Evolutionary conservation across 2,113 vertebrate species (phyloP).

Genomic region (Zeus faber): DNA sequence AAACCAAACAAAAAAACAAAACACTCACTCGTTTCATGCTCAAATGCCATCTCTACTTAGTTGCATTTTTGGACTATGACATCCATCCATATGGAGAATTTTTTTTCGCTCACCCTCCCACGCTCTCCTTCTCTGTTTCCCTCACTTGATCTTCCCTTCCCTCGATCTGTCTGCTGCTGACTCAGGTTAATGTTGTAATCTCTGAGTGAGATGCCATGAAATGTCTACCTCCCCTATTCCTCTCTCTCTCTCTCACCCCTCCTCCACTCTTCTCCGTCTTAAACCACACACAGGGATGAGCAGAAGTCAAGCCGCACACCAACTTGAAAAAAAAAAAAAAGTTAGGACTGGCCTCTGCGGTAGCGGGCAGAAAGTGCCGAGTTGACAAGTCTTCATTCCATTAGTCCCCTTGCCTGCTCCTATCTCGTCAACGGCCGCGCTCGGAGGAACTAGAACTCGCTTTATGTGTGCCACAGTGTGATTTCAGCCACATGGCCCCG

Average conservation of each 20-base stretch:
- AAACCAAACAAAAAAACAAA: no score
- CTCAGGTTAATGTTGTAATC: not conserved
- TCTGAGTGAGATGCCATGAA: slow-evolving; percentile 14
- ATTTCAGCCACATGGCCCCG: no score
- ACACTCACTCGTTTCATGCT: no score
- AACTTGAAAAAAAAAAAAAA: no score
- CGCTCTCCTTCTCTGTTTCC: not conserved
- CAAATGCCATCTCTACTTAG: no score
- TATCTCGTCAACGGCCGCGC: slow-evolving; percentile 37
- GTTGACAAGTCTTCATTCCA: slow-evolving; percentile 44
- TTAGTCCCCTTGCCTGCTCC: slow-evolving; percentile 43
- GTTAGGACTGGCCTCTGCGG: slow-evolving; percentile 28
- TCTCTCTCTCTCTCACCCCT: not conserved
- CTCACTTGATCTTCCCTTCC: not conserved
- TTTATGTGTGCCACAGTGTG: no score
- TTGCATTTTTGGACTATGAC: no score
- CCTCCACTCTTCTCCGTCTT: slow-evolving; percentile 6
- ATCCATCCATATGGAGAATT: no score
- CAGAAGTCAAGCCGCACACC: no score
- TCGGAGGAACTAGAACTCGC: no score
- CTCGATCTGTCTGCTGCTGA: not conserved
- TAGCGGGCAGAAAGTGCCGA: slow-evolving; percentile 38
- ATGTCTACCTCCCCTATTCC: slow-evolving; percentile 20
- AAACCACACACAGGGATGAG: no score
- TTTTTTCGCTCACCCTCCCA: not conserved